Evolutionary conservation across 2,113 vertebrate species (phyloP), one percentile per base, ranked within the genome.

Genomic region (Oceanodroma tethys): DNA sequence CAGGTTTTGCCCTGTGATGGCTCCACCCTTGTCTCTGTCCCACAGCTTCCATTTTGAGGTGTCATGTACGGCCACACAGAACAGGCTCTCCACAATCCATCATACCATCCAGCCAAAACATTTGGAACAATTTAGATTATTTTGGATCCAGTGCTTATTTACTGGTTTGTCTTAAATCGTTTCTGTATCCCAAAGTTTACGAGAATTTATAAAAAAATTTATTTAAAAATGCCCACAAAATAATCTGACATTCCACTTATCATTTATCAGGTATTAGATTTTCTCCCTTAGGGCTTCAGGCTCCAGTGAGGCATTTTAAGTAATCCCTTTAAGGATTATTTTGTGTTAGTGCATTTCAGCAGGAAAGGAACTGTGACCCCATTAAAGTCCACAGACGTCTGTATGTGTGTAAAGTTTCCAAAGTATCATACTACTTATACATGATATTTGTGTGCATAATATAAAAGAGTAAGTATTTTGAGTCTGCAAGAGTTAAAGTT

Each of bases 41-140:
- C 97, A 98, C 22, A 98, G 95, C 60, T 98, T 98, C 98, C 42
- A 98, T 98, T 91, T 97, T 95, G 15, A 97, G n/a, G 94, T 97
- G 16, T 95, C 97, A 68, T 97, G 78, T 23, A 94, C 89, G 21
- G 98, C 84, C 97, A 98, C 96, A 75, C 88, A 27, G 30, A 98
- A 92, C 98, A 98, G 59, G 97, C 96, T 30, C 95, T 97, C 95
- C 96, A 87, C 98, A 98, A 65, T 98, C 98, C 27, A 98, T 90
- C 43, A 96, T 78, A 47, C 95, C 96, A 20, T 97, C 97, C 98
- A 98, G 38, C 18, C 18, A 48, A 86, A 74, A 62, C 5, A 63
- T 50, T 71, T 71, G 42, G 16, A 78, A 59, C 16, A n/a, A 60
- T 32, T 78, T 48, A 68, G 16, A 29, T 92, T 70, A 52, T 53